Evolutionary conservation across 1,140 invertebrate species (phyloP).

Genomic region (Sweltsa coloradensis): DNA sequence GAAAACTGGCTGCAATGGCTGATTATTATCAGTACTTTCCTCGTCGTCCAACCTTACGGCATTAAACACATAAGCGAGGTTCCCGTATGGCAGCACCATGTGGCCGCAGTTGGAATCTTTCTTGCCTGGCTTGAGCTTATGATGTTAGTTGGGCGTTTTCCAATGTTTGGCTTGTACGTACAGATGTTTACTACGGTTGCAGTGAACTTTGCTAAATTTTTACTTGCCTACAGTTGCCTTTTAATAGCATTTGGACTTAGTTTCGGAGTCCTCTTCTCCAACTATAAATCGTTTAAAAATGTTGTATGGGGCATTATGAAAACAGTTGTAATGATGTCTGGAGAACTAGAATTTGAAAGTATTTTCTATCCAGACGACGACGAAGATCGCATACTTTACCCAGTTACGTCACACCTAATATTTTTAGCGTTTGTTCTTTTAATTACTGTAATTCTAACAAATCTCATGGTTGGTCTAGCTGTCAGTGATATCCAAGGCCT

Average conservation of each 20-base stretch:
- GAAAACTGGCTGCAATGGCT: constrained; percentile 74
- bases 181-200: constrained; percentile 77
- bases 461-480: constrained; percentile 71
- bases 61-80: constrained; percentile 1
- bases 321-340: constrained; percentile 80
- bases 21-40: constrained; percentile 52
- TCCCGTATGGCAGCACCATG: constrained; percentile 57
- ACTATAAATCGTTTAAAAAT: constrained; percentile 54
- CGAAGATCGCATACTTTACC: constrained; percentile 36
- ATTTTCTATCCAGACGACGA: constrained; percentile 54
- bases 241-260: constrained; percentile 64
- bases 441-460: constrained; percentile 74
- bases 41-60: constrained; percentile 21
- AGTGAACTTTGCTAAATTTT: constrained; percentile 70
- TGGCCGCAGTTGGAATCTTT: constrained; percentile 63
- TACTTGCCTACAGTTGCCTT: constrained; percentile 65
- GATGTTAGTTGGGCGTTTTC: constrained; percentile 72
- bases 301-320: constrained; percentile 52
- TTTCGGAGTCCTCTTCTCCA: constrained; percentile 65
- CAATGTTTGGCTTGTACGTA: constrained; percentile 70
- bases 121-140: constrained; percentile 68
- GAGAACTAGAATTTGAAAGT: constrained; percentile 73
- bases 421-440: constrained; percentile 65
- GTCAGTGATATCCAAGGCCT: constrained; percentile 75
- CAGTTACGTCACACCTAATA: constrained; percentile 59